These are phyloP conservation scores for Andrena chrysosceles DNA, from an alignment of 2,888 invertebrate genomes.

Conservation along the genomic window DNA sequence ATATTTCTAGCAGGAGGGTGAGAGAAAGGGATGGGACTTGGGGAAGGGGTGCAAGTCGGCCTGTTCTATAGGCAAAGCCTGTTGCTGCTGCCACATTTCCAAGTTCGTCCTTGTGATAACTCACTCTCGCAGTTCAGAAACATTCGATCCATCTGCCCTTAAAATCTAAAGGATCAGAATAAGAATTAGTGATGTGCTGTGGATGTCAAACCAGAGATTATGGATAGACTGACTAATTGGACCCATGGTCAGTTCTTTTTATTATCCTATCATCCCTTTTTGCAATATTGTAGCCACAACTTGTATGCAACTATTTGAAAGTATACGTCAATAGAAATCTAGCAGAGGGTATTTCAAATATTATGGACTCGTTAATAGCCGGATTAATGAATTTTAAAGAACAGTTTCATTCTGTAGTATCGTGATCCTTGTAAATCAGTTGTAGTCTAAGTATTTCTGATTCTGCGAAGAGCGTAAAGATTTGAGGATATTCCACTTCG, in stretches of 20 bases:
- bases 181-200: slow-evolving; percentile 80
- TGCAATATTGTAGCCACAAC: background rate
- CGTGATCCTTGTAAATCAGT: no score
- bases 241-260: slow-evolving; percentile 78
- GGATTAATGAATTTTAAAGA: no score
- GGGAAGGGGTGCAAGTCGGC: slow-evolving; percentile 77
- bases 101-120: slow-evolving; percentile 66
- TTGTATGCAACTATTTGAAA: background rate
- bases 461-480: background rate
- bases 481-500: background rate
- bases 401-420: no score
- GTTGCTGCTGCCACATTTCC: slow-evolving; percentile 80
- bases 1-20: slow-evolving; percentile 81
- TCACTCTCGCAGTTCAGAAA: slow-evolving; percentile 49
- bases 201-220: slow-evolving; percentile 78
- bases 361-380: background rate
- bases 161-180: slow-evolving; percentile 37
- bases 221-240: slow-evolving; percentile 81
- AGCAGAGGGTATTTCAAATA: background rate
- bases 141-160: slow-evolving; percentile 25
- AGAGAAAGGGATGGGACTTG: slow-evolving; percentile 61
- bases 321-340: background rate
- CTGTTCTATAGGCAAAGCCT: slow-evolving; percentile 82
- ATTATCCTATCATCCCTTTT: background rate
- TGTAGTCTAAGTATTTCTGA: no score